phyloP scores from a whole-genome alignment of 2,113 vertebrate genomes.

The Artemisiospiza belli region DNA sequence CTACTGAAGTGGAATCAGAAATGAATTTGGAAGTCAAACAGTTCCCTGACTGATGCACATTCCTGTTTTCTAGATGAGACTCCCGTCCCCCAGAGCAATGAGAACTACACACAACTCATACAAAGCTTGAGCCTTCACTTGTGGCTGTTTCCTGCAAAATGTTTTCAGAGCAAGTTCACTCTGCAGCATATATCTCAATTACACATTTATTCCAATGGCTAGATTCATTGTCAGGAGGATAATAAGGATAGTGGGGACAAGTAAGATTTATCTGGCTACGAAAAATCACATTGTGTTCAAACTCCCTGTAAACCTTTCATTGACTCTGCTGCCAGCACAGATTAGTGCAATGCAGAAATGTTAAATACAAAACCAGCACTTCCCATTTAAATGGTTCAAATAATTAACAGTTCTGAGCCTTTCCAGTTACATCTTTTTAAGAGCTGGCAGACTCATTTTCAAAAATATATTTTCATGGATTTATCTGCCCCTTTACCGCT shows the following conservation, averaged over 20 bases:
- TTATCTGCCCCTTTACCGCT: background rate
- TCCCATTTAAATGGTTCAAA: constrained; percentile 40
- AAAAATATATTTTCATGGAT: background rate
- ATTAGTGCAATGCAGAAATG: constrained; percentile 21
- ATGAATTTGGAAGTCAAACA: constrained; percentile 33
- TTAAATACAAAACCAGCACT: constrained; percentile 18
- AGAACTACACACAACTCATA: background rate
- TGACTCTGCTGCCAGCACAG: constrained; percentile 15
- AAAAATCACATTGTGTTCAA: background rate
- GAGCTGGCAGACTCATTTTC: background rate
- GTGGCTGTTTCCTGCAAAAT: background rate
- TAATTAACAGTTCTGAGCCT: constrained; percentile 21
- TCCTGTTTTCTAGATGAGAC: constrained; percentile 8
- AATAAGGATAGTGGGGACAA: constrained; percentile 21
- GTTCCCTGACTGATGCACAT: constrained; percentile 1
- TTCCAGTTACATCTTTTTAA: background rate
- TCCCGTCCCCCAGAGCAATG: background rate
- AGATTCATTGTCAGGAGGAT: constrained; percentile 38
- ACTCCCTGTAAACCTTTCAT: constrained; percentile 8
- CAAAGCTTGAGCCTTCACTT: background rate
- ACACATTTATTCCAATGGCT: constrained; percentile 30
- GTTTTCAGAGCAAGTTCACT: constrained; percentile 13
- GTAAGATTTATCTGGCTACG: constrained; percentile 49
- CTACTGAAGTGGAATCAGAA: constrained; percentile 35
- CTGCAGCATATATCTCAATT: background rate